A percentile compares a stretch with the other conserved stretches of the same genome.
phyloP scores from a whole-genome alignment of 2,113 vertebrate genomes.

The Melanotaenia duboulayi region DNA sequence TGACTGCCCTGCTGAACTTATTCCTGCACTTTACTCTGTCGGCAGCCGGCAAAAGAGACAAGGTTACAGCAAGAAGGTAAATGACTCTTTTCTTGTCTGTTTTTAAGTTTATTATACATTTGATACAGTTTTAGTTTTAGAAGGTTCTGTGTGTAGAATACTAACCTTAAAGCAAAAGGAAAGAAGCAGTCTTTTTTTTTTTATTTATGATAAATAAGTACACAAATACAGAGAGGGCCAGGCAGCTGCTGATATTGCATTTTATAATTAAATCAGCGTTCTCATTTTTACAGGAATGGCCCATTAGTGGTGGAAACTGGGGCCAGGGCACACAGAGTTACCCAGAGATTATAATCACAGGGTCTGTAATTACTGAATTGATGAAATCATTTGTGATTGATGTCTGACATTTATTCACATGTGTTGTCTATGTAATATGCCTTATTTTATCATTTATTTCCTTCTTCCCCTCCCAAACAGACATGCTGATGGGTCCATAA shows the following conservation, averaged over 20 bases:
- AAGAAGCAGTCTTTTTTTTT: not conserved
- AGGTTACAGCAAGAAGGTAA: constrained; percentile 98
- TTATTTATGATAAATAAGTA: not conserved
- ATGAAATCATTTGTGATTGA: not conserved
- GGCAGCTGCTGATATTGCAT: not conserved
- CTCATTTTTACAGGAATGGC: constrained; percentile 89
- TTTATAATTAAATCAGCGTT: constrained; percentile 2
- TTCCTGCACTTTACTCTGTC: constrained; percentile 97
- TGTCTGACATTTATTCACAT: not conserved
- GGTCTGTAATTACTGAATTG: constrained; percentile 82
- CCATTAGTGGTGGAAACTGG: constrained; percentile 97
- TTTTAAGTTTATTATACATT: not conserved
- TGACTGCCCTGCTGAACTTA: constrained; percentile 95
- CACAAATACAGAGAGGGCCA: not conserved
- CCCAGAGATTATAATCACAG: constrained; percentile 97
- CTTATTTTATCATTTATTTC: not conserved
- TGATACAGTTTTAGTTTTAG: not conserved
- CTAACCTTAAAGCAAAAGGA: not conserved
- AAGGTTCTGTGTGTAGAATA: not conserved
- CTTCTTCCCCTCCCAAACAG: constrained; percentile 75
- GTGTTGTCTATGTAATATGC: not conserved
- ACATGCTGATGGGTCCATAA: constrained; percentile 96
- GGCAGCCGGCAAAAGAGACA: constrained; percentile 96
- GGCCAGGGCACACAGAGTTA: constrained; percentile 95
- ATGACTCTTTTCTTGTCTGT: not conserved